Base-by-base conservation (phyloP, 2,888 invertebrate genomes). In the Drosophila paranaensis region DNA sequence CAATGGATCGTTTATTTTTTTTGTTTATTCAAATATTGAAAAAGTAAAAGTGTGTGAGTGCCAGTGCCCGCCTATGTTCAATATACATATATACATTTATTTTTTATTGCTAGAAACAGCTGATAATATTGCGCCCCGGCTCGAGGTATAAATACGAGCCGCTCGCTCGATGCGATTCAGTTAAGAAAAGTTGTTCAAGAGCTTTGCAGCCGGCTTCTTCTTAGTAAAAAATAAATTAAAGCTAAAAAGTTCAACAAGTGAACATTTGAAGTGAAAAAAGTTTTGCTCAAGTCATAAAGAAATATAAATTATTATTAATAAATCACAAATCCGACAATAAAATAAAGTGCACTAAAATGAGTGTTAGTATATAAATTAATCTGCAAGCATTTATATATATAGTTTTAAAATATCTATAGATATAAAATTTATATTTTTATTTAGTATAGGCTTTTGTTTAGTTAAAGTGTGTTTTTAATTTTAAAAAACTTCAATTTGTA, bases 131-230 rank as follows among this genome's bases (percentile, higher is more conserved):
- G 45, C 39, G 33, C 4, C 48, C 20, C 20, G 27, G 25, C 55
- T 71, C 60, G 73, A 61, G 72, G 84, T 90, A 90, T 90, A 90
- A 84, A 90, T 88, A 88, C 58, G 65, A 50, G 68, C 50, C 66
- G 30, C 27, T 35, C 62, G 20, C 13, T 66, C 56, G 27, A 60
- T 53, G 74, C 35, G 68, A 67, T 69, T 79, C 79, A 81, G 74
- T 90, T 83, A 74, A 74, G 79, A 45, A 40, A 70, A 70, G 66
- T 62, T 80, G 80, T 77, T 81, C 73, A 63, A 53, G 56, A 74
- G 60, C 76, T 69, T 51, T 48, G 57, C 54, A 57, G 57, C 66
- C 63, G 72, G 65, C 53, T 70, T 42, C 40, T 60, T 39, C 11
- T 16, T 33, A 30, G 10, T 6, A 16, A 3, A 9, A 39, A 39